Evolutionary conservation across 1,140 invertebrate species (phyloP).

Genomic region (Drosophila mojavensis): DNA sequence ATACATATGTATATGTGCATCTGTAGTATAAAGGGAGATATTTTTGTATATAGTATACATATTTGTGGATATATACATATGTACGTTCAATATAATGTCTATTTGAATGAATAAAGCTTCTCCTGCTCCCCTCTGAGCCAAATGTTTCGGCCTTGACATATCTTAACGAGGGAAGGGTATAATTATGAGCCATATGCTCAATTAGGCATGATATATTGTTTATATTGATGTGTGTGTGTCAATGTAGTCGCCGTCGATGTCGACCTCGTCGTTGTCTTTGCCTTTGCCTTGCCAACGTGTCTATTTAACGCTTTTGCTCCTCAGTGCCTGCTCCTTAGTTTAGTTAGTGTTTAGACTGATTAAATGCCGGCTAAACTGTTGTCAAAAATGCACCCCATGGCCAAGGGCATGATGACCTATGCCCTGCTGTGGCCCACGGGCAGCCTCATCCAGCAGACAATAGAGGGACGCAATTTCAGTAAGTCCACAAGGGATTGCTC

Average conservation of each 20-base stretch:
- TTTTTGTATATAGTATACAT: background rate
- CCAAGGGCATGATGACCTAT: conserved; percentile 90
- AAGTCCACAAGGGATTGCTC: conserved; percentile 52
- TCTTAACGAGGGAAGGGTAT: too few species aligned
- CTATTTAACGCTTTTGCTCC: too few species aligned
- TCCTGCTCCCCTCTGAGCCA: background rate
- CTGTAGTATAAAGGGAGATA: too few species aligned
- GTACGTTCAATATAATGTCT: too few species aligned
- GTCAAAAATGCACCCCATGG: conserved; percentile 77
- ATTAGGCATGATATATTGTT: too few species aligned
- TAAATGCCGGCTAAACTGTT: conserved; percentile 22
- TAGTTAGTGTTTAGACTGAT: conserved; percentile 13
- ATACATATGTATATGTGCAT: too few species aligned
- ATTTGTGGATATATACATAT: too few species aligned
- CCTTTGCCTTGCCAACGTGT: too few species aligned
- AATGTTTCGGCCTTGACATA: too few species aligned
- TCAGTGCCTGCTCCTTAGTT: background rate
- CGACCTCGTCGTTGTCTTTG: background rate
- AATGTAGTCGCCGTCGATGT: background rate
- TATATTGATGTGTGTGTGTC: too few species aligned
- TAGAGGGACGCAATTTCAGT: conserved; percentile 83
- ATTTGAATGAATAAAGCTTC: too few species aligned
- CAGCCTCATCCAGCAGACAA: conserved; percentile 87
- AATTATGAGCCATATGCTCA: too few species aligned
- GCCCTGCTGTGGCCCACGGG: conserved; percentile 89